phyloP scores from a whole-genome alignment of 2,113 vertebrate species.

The Aythya baeri region DNA sequence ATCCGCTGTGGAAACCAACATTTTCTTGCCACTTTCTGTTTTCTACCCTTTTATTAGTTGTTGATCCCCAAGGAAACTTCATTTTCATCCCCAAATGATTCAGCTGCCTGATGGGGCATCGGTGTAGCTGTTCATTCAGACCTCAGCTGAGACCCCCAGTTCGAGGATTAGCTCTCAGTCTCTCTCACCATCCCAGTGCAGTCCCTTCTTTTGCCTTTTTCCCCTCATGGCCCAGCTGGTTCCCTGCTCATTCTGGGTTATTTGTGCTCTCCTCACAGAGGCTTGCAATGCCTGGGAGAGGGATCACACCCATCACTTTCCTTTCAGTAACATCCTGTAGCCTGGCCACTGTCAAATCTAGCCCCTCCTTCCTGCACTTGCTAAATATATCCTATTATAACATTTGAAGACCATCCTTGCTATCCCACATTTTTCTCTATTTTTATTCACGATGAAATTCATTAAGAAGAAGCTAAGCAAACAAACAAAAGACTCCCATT shows the following conservation, averaged over 20 bases:
- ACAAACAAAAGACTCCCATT: background rate
- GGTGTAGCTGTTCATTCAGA: background rate
- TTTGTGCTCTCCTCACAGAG: background rate
- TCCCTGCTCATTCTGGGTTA: background rate
- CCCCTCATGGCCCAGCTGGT: background rate
- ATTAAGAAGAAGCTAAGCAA: background rate
- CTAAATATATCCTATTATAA: background rate
- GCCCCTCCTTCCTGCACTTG: background rate
- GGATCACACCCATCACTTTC: background rate
- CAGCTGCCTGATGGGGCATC: background rate
- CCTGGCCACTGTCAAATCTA: background rate
- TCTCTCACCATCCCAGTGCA: background rate
- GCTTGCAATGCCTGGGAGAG: background rate
- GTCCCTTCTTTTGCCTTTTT: background rate
- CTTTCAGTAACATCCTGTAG: background rate
- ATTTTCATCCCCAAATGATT: background rate
- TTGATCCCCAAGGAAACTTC: background rate
- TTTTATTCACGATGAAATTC: background rate
- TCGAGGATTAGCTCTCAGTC: background rate
- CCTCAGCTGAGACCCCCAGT: background rate
- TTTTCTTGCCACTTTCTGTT: conserved; percentile 6
- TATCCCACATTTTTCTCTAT: background rate
- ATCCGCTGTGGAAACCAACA: background rate
- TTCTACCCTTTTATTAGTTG: background rate
- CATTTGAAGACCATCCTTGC: background rate